These are phyloP conservation scores for Dendroctonus ponderosae DNA, from an alignment of 1,140 invertebrate species.

Conservation along the genomic window DNA sequence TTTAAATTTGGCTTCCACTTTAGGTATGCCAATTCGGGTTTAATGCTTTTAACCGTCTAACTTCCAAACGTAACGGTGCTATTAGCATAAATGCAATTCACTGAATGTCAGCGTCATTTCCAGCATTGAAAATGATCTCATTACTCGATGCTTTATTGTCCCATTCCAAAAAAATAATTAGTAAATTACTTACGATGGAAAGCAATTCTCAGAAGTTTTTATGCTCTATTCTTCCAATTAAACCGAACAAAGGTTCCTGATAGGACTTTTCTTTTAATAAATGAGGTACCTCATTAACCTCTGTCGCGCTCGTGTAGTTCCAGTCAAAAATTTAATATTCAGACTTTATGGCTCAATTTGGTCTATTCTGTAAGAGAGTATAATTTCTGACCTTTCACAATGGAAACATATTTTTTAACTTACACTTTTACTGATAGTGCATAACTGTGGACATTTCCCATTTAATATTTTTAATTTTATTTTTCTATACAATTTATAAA, in stretches of 20 bases:
- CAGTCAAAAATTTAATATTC: background rate
- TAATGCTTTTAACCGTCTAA: background rate
- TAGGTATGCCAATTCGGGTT: too few species aligned
- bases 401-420: too few species aligned
- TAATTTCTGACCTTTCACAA: too few species aligned
- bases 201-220: background rate
- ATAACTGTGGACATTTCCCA: too few species aligned
- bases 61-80: background rate
- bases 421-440: too few species aligned
- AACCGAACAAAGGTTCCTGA: constrained; percentile 8
- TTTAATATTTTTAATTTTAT: too few species aligned
- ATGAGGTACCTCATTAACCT: constrained; percentile 24
- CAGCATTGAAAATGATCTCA: constrained; percentile 5
- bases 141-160: background rate
- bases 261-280: constrained; percentile 17
- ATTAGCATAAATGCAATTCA: background rate
- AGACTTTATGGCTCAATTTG: background rate
- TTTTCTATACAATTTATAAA: too few species aligned
- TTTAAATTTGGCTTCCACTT: background rate
- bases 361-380: too few species aligned
- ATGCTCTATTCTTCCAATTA: constrained; percentile 10
- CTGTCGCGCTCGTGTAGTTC: background rate
- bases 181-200: constrained; percentile 2
- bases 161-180: constrained; percentile 4
- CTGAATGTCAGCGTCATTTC: background rate